Percentiles rank a stretch among this genome's conserved stretches.
phyloP scores from a whole-genome alignment of 2,888 invertebrate genomes.

The Cybosia mesomella region DNA sequence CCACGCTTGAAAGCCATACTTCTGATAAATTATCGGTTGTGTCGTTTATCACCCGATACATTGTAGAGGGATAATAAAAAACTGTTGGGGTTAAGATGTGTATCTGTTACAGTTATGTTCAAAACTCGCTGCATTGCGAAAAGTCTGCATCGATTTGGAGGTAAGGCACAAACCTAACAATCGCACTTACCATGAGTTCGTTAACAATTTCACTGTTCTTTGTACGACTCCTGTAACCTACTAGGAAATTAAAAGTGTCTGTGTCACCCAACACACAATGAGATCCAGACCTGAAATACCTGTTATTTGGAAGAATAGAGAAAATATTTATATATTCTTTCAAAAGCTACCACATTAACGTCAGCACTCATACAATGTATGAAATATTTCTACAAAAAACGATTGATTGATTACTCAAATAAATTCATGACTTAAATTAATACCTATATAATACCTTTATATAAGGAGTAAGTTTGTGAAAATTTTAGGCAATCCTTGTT shows the following conservation, averaged over 20 bases:
- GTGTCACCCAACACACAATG: too few relatives aligned
- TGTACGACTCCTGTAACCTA: not conserved
- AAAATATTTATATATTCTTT: too few relatives aligned
- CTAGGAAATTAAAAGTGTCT: not conserved
- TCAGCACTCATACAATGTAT: not conserved
- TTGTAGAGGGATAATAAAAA: slow-evolving; percentile 49
- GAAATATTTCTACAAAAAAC: not conserved
- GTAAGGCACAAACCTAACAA: not conserved
- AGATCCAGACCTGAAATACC: too few relatives aligned
- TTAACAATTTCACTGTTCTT: not conserved
- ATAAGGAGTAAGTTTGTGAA: not conserved
- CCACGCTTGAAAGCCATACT: slow-evolving; percentile 51
- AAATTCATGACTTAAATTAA: not conserved
- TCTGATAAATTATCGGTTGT: slow-evolving; percentile 51
- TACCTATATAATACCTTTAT: too few relatives aligned
- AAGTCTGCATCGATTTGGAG: slow-evolving; percentile 10
- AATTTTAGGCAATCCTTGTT: not conserved
- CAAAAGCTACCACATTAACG: not conserved
- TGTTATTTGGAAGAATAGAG: not conserved
- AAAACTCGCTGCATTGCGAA: slow-evolving; percentile 30
- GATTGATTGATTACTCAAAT: not conserved
- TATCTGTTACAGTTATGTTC: slow-evolving; percentile 36
- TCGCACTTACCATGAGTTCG: not conserved
- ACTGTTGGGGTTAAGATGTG: slow-evolving; percentile 44
- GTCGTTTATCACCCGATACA: slow-evolving; percentile 51